Conservation (phyloP, 2,113 vertebrate species). For the Xiphophorus couchianus region DNA sequence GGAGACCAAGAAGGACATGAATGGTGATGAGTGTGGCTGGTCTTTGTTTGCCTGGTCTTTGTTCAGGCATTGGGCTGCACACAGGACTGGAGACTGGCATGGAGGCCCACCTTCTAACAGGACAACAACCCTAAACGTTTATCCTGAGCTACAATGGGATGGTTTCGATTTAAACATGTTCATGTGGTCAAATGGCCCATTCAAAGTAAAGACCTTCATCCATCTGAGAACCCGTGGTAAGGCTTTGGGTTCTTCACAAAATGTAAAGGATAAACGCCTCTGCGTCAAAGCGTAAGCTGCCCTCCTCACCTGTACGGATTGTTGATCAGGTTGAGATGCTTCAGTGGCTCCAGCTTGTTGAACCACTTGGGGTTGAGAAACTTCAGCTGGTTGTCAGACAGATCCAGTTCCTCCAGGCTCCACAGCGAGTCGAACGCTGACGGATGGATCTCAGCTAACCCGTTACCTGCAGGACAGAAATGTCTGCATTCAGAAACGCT, state of each 20-base stretch:
- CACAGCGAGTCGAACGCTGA: slow-evolving; percentile 50
- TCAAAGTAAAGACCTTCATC: too few relatives aligned
- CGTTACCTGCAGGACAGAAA: slow-evolving; percentile 49
- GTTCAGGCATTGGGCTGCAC: not conserved
- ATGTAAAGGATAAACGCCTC: too few relatives aligned
- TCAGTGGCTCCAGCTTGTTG: slow-evolving; percentile 40
- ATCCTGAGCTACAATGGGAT: too few relatives aligned
- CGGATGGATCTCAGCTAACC: slow-evolving; percentile 32
- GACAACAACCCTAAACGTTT: too few relatives aligned
- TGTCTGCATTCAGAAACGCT: not conserved
- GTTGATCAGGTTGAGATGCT: slow-evolving; percentile 58
- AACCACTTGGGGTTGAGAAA: slow-evolving; percentile 55
- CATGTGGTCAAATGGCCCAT: too few relatives aligned
- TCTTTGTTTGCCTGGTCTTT: not conserved
- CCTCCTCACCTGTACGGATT: slow-evolving; percentile 61
- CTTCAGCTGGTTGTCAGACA: slow-evolving; percentile 61
- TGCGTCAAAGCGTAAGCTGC: too few relatives aligned
- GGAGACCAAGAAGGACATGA: not conserved
- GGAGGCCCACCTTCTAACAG: too few relatives aligned
- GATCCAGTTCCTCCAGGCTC: slow-evolving; percentile 60
- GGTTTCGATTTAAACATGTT: too few relatives aligned
- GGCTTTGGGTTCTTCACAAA: too few relatives aligned
- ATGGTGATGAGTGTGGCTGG: not conserved
- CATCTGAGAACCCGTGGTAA: too few relatives aligned
- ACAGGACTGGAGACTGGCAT: not conserved